Evolutionary conservation across 2,888 invertebrate species (phyloP).

Genomic region (Nematopogon swammerdamellus): DNA sequence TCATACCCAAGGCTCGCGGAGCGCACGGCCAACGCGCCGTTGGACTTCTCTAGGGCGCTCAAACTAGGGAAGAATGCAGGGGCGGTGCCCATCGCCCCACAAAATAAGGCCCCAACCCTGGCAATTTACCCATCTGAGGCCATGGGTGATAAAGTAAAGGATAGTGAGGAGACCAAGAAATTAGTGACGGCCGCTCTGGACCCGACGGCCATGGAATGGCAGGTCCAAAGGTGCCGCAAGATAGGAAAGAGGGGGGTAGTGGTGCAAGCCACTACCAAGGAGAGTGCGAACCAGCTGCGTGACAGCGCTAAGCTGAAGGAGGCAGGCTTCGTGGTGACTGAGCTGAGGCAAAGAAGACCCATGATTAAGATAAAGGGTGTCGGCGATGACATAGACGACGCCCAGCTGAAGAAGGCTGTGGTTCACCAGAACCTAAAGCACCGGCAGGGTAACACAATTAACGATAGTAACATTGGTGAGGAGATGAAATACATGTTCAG

Average conservation of each 20-base stretch:
- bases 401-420: not conserved
- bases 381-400: not conserved
- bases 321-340: not conserved
- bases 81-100: not conserved
- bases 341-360: not conserved
- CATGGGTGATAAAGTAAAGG: not conserved
- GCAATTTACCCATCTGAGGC: not conserved
- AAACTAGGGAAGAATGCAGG: not conserved
- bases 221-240: not conserved
- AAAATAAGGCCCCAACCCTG: not conserved
- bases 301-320: not conserved
- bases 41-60: not conserved
- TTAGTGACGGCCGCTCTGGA: not conserved
- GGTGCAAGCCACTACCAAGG: not conserved
- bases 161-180: not conserved
- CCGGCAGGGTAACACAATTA: not conserved
- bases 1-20: not conserved
- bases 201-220: not conserved
- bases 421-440: not conserved
- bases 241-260: not conserved
- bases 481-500: not conserved
- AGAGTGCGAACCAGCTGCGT: not conserved
- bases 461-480: not conserved
- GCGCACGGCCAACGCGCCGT: not conserved
- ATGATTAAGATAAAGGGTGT: not conserved